A percentile compares a stretch with the other conserved stretches of the same genome.
Evolutionary conservation across 2,888 invertebrate species (phyloP).

Genomic region (Candidula unifasciata): DNA sequence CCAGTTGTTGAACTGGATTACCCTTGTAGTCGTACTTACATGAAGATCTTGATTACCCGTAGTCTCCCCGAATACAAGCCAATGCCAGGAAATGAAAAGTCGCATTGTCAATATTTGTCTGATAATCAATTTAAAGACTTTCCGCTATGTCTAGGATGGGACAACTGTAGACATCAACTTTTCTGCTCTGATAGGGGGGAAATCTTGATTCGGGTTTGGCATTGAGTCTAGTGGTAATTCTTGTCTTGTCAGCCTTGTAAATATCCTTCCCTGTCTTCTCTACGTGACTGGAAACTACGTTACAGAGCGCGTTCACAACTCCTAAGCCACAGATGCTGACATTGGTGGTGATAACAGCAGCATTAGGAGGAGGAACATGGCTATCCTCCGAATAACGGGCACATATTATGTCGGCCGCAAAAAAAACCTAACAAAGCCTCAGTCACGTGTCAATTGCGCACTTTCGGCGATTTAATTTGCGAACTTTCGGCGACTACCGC

Average conservation of each 20-base stretch:
- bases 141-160: neutral
- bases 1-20: neutral
- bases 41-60: neutral
- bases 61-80: neutral
- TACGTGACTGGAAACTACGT: too few species aligned
- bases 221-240: neutral
- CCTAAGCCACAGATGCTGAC: too few species aligned
- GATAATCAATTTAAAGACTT: neutral
- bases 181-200: neutral
- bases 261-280: neutral
- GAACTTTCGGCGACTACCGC: too few species aligned
- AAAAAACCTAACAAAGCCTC: too few species aligned
- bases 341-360: too few species aligned
- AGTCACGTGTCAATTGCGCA: too few species aligned
- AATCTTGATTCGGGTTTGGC: neutral
- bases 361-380: too few species aligned
- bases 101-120: neutral
- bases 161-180: neutral
- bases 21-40: neutral
- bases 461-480: too few species aligned
- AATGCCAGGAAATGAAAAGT: neutral
- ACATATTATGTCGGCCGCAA: too few species aligned
- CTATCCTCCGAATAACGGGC: too few species aligned
- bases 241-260: neutral
- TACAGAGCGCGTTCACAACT: too few species aligned